Evolutionary conservation across 1,140 invertebrate species (phyloP), one percentile per base, ranked within the genome.

Genomic region (Heliconius eleuchia): DNA sequence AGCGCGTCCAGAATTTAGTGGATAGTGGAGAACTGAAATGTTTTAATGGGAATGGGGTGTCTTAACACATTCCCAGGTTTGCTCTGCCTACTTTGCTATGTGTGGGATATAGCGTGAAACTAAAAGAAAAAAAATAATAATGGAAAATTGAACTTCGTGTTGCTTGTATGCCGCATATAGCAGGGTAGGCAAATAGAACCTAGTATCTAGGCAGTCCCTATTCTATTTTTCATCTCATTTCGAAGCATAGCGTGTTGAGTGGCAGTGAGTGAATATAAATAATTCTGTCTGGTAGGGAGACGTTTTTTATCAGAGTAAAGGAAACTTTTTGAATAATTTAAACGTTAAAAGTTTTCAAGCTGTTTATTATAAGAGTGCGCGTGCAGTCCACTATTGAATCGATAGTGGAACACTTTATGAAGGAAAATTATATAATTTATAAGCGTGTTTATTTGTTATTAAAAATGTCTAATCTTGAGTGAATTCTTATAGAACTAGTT

Each of bases 311-410:
- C 11, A 30, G 11, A 66, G 60, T 66, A 27, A 66, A 66, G 60
- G 60, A 27, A 66, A 66, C 60, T 66, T 66, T 66, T 66, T 66
- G 60, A 66, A 66, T 66, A 66, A 66, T 66, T 66, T 13, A 66
- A 66, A 30, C 8, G 27, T 23, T 23, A 66, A 66, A 30, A 66
- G 13, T 66, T 66, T 66, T 16, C 9, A 11, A 66, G 4, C 60
- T 66, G 11, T 66, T 66, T 66, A 66, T 66, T 66, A 66, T 66
- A 66, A 66, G 23, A 30, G 9, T 23, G 60, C 27, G 23, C 60
- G 27, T 66, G 60, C 60, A 66, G 13, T 27, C 27, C 27, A 4
- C 60, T 30, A 30, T 66, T 13, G 60, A 30, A 16, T 66, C 27
- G 3, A 16, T 66, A 16, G 23, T 66, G 9, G 60, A 66, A 30